Percentiles rank a stretch among this genome's conserved stretches.
Evolutionary conservation across 2,113 vertebrate genomes (phyloP).

Genomic region (Cyanoliseus patagonus): DNA sequence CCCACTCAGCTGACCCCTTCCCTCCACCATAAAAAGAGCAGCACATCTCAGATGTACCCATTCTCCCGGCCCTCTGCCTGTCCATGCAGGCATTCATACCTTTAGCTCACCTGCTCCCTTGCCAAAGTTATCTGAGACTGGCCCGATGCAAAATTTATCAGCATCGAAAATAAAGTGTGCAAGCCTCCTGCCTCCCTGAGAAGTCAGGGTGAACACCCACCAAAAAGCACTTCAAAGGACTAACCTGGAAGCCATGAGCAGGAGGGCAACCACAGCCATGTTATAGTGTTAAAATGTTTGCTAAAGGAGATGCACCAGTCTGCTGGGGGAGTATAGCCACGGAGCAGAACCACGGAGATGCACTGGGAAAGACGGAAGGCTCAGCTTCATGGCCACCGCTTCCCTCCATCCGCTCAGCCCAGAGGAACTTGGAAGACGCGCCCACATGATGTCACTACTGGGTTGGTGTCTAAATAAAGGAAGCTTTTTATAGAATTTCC

Average conservation of each 20-base stretch:
- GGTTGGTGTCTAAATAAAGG: constrained; percentile 33
- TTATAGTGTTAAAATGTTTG: background rate
- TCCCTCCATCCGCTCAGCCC: background rate
- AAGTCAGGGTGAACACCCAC: background rate
- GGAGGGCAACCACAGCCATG: background rate
- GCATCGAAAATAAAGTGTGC: fast-evolving
- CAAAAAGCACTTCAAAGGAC: background rate
- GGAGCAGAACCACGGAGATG: background rate
- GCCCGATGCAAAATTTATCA: background rate
- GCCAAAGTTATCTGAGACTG: background rate
- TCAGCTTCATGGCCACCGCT: background rate
- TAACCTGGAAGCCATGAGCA: background rate
- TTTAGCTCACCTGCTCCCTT: background rate
- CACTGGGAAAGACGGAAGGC: background rate
- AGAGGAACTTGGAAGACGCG: background rate
- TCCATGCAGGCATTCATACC: background rate
- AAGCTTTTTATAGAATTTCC: constrained; percentile 53
- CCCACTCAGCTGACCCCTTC: background rate
- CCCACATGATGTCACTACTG: constrained; percentile 17
- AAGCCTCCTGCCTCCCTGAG: background rate
- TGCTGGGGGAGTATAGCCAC: background rate
- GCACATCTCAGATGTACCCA: no score
- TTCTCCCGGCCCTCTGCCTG: background rate
- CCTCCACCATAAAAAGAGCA: background rate
- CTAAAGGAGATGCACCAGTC: background rate